Evolutionary conservation across 2,797 vertebrate genomes (phyloP), one percentile per base, ranked within the genome.

Genomic region (Aselliscus stoliczkanus): DNA sequence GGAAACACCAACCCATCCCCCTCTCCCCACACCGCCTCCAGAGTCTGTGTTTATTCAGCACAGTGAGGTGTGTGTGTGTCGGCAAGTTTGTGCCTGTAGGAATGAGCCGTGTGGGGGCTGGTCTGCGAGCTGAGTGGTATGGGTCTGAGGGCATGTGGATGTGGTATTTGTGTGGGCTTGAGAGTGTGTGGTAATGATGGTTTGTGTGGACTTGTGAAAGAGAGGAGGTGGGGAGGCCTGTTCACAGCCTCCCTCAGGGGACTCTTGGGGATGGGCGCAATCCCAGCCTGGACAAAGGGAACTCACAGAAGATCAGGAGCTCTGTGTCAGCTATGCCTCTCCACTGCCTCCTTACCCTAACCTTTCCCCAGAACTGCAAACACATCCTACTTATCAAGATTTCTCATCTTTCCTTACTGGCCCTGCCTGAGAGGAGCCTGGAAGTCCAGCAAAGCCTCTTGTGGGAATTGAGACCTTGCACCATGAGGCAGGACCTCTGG

Each of bases 121-220:
- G 44, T 54, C 39, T 70, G 31, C 14, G 6, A 72, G 85, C 85
- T 37, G 67, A 87, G 80, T 20, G 34, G 65, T 89, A 13, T 88
- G 87, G 95, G 42, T 92, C 93, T 95, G 67, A 94, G 67, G 34
- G 85, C 54, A 29, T 86, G 50, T 60, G 87, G 87, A 70, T 88
- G 80, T 72, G 85, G 64, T 86, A 88, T 95, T 89, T 91, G 96
- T 95, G 88, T 87, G 84, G 93, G 90, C 83, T 80, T 75, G 73
- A 86, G 64, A 86, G 81, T 77, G 65, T 95, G 94, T 93, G 73
- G 90, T 82, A 85, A 94, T 81, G 75, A 83, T 39, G 60, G 79
- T 92, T 77, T 97, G 95, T 96, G 65, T 50, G 67, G 85, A 96
- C 88, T 92, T 96, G 95, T 93, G 79, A 94, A 83, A 87, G 72